Evolutionary conservation across 1,140 invertebrate genomes (phyloP), one percentile per base, ranked within the genome.

Genomic region (Bilobella aurantiaca): DNA sequence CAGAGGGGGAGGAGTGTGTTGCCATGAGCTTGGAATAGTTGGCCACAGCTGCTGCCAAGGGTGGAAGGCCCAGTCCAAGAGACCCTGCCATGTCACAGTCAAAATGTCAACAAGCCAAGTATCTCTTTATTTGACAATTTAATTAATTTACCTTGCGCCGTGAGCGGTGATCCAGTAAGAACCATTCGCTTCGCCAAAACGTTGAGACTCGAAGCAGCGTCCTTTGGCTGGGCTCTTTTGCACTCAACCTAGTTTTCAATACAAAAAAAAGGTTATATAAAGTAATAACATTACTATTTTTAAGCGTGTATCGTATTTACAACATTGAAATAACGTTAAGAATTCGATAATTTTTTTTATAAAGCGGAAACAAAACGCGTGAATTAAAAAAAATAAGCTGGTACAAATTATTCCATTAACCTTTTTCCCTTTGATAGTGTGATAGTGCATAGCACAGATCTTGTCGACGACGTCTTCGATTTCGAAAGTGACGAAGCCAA

Each of bases 381-480:
- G n/a, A n/a, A 12, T 8, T 12, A 23, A 23, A 56, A 8, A 23
- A 8, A 56, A 16, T 8, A 18, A 59, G 8, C 8, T 12, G 14
- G 27, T 30, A 32, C 27, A 8, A 14, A 21, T n/a, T n/a, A n/a
- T 12, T 62, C n/a, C 21, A 63, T 53, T 59, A 63, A 73, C 90
- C 78, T 91, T 92, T 78, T 94, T 93, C 76, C 92, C 92, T 78
- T 93, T 93, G 69, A 94, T 90, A 23, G 89, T 93, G 78, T 94
- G 89, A 76, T 91, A 93, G 78, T 93, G 90, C 49, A 93, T 93
- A 75, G 93, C 90, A 81, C 90, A 93, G 2, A 93, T 90, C 61
- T 89, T 84, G 76, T 93, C 91, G 1, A 93, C 77, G 0, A 91
- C 89, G 74, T 93, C 90, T 76, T 93, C 90, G 71, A 87, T 89